Evolutionary conservation across 2,113 vertebrate species (phyloP).

Genomic region (Strix aluco): DNA sequence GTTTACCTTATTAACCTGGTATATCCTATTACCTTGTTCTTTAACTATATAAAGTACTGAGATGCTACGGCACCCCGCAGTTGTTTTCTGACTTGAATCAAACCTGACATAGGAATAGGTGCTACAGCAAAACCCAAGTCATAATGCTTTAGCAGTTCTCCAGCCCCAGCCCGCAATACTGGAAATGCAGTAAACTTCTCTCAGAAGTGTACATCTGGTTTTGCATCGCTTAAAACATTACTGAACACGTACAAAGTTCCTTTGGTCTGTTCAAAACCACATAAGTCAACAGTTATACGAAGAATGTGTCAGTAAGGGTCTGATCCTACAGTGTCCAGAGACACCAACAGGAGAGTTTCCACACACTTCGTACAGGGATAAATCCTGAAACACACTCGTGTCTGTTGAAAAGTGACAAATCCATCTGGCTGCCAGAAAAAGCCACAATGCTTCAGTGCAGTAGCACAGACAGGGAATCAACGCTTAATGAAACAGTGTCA

Average conservation of each 20-base stretch:
- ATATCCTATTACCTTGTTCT: background rate
- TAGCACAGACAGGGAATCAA: background rate
- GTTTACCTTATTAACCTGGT: background rate
- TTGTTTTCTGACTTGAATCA: background rate
- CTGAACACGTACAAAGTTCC: background rate
- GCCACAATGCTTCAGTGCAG: background rate
- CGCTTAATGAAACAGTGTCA: slow-evolving; percentile 8
- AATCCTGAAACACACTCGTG: background rate
- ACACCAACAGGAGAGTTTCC: background rate
- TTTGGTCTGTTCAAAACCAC: background rate
- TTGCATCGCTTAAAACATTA: background rate
- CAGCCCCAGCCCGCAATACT: fast-evolving
- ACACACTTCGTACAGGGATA: background rate
- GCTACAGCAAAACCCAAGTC: background rate
- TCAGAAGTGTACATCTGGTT: background rate
- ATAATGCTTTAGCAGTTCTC: background rate
- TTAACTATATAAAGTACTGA: background rate
- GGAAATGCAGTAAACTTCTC: background rate
- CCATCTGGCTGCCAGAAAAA: background rate
- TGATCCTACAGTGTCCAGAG: background rate
- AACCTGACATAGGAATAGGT: background rate
- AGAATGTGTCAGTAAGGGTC: background rate
- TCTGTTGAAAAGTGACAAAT: background rate
- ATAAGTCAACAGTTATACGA: background rate
- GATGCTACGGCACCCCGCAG: background rate